Base-by-base conservation (phyloP, 2,113 vertebrate species). In the Parotia lawesii region DNA sequence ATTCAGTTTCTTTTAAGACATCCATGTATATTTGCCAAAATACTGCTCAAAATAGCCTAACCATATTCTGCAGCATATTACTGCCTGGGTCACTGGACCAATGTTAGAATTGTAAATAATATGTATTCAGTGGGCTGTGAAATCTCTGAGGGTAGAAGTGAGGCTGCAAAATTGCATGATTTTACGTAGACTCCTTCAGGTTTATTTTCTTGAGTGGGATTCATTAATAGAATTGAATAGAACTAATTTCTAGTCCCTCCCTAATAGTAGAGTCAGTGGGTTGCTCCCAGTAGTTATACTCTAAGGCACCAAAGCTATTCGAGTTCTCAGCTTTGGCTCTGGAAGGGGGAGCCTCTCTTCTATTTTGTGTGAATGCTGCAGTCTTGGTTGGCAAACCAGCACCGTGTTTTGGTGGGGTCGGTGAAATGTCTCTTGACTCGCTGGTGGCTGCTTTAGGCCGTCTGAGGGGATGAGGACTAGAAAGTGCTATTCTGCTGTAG, bases 331-430 rank as follows among this genome's bases (percentile, higher is more conserved):
- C n/a, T 75, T 84, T 70, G 67, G 21, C 67, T 83, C 24, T 84
- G 50, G 31, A 47, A 85, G 2, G 35, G 27, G 25, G 10, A 62
- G 6, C 13, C 31, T 65, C 22, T 81, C 56, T 37, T 22, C 37
- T 77, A 0, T 74, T 71, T 29, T 37, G 3, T 2, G 3, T 24
- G 18, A 70, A 15, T 61, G 37, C 25, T 75, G 50, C 53, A 85
- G 35, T 7, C 20, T 57, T 45, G 28, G 5, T 31, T 75, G 66
- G 44, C 23, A 70, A n/a, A 61, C 31, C 22, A 50, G 33, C 17
- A 1, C 45, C 0, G 1, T 25, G 24, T 42, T 70, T 51, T 50
- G n/a, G 10, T 47, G 60, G 28, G 31, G 6, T 50, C 2, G 10
- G 1, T 2, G 33, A 45, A 44, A 11, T 71, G 27, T 20, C 62